A percentile compares a stretch with the other conserved stretches of the same genome.
Conservation (phyloP, 2,113 vertebrate species). For the Saiga tatarica region DNA sequence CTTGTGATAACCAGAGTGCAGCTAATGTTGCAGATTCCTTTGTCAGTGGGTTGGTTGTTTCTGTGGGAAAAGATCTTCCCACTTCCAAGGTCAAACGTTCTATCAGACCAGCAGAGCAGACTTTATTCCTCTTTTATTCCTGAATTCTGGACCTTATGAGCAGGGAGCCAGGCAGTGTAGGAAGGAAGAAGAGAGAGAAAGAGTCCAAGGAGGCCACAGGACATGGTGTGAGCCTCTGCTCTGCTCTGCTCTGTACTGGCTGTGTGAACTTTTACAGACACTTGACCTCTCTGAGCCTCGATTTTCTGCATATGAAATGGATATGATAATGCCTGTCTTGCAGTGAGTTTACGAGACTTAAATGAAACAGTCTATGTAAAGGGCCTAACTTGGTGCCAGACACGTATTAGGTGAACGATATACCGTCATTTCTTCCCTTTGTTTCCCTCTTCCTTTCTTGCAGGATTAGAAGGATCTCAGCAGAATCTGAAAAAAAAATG, state of each 20-base stretch:
- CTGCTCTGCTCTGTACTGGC: background rate
- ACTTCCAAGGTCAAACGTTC: background rate
- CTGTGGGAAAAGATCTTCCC: background rate
- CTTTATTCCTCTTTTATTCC: background rate
- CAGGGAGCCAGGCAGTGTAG: background rate
- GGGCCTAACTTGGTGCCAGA: background rate
- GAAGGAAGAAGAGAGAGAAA: background rate
- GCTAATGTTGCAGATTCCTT: background rate
- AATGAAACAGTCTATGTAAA: background rate
- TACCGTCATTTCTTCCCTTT: background rate
- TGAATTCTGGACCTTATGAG: background rate
- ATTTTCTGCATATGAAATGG: background rate
- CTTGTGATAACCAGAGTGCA: background rate
- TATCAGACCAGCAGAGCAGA: background rate
- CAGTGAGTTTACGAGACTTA: background rate
- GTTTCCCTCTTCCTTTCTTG: background rate
- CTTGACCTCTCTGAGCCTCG: background rate
- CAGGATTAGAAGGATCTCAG: background rate
- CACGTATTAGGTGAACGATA: background rate
- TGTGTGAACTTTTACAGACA: background rate
- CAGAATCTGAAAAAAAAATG: background rate
- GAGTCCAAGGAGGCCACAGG: background rate
- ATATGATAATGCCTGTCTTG: background rate
- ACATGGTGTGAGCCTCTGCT: background rate
- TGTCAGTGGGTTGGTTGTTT: background rate